A percentile compares a stretch with the other conserved stretches of the same genome.
Conservation (phyloP, 2,113 vertebrate genomes). For the Eurystomus gularis region DNA sequence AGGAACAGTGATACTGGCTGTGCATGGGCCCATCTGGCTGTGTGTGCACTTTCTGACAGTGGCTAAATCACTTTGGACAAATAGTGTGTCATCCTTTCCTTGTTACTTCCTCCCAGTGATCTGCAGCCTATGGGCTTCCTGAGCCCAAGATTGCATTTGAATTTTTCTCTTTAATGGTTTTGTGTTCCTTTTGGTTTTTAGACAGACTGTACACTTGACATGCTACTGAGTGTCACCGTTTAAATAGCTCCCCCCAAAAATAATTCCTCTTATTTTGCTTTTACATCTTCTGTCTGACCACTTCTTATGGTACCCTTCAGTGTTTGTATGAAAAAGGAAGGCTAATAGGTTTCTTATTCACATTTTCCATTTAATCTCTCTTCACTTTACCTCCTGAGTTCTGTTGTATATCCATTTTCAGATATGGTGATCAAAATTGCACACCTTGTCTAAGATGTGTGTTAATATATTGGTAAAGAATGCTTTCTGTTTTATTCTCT, state of each 20-base stretch:
- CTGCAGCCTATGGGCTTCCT: background rate
- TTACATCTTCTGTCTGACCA: background rate
- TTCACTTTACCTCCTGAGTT: background rate
- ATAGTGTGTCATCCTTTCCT: background rate
- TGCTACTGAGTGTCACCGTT: background rate
- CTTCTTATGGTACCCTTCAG: background rate
- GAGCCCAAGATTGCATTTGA: background rate
- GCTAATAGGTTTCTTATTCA: background rate
- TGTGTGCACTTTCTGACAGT: background rate
- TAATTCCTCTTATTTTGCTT: background rate
- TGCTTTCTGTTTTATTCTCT: background rate
- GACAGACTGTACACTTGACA: background rate
- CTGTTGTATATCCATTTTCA: background rate
- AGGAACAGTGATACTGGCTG: background rate
- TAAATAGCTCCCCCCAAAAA: accelerated
- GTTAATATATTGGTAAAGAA: background rate
- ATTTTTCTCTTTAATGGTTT: background rate
- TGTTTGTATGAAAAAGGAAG: background rate
- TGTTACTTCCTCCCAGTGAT: background rate
- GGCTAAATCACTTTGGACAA: background rate
- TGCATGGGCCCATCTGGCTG: background rate
- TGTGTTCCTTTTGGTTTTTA: background rate
- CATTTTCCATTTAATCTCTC: background rate
- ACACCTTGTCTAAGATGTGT: background rate
- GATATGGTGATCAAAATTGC: background rate